Percentiles rank a stretch among this genome's conserved stretches.
These are phyloP conservation scores for Eremobia ochroleuca DNA, from an alignment of 2,888 invertebrate species.

Conservation along the genomic window DNA sequence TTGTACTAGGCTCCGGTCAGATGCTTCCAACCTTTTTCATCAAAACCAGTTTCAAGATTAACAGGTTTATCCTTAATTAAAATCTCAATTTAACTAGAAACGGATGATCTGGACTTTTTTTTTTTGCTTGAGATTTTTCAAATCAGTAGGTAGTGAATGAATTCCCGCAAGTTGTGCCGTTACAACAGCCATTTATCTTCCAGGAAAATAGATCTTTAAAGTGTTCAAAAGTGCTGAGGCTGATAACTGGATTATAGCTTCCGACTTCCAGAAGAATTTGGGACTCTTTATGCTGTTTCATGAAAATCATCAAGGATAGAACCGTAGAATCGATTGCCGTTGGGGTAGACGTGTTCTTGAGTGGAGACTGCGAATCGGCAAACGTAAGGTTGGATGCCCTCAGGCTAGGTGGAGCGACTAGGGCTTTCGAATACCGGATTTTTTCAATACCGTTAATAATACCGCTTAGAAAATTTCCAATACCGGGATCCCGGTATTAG, in stretches of 20 bases:
- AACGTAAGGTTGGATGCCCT: background rate
- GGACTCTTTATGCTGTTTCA: background rate
- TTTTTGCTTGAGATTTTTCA: background rate
- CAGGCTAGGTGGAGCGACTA: too few relatives aligned
- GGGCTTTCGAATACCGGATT: too few relatives aligned
- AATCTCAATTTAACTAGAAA: background rate
- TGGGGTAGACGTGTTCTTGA: background rate
- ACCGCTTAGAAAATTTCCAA: too few relatives aligned
- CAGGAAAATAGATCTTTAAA: background rate
- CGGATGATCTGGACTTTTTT: background rate
- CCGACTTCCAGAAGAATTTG: background rate
- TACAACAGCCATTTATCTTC: background rate
- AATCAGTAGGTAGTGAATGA: background rate
- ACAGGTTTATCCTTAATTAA: background rate
- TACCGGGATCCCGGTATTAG: too few relatives aligned
- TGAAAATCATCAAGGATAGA: background rate
- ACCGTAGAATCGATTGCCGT: too few relatives aligned
- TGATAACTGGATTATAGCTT: background rate
- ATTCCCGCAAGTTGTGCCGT: background rate
- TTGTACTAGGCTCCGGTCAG: background rate
- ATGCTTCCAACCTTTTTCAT: background rate
- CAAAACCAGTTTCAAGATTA: constrained; percentile 11
- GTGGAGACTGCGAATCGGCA: background rate
- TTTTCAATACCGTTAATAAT: too few relatives aligned
- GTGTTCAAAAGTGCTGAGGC: background rate